Evolutionary conservation across 2,888 invertebrate species (phyloP), one percentile per base, ranked within the genome.

Genomic region (Mesochorus sp.): DNA sequence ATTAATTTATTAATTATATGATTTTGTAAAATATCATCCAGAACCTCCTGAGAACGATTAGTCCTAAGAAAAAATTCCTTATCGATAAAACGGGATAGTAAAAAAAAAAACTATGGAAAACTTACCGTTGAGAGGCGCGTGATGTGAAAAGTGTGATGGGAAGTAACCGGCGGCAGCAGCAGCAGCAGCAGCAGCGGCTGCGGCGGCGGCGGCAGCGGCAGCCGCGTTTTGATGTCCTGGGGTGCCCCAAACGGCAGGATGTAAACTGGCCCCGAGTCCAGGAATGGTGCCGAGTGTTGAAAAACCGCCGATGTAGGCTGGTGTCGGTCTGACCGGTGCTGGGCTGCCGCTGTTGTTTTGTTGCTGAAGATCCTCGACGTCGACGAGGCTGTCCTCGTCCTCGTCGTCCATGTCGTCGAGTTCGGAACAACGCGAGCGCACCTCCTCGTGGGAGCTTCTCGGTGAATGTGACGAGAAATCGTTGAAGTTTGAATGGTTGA

Each of bases 341-440:
- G 90, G 86, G 42, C 87, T 85, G 3, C 74, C 76, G 2, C 67
- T 70, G 61, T 76, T 76, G 59, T 73, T 74, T 19, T 82, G n/a
- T n/a, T n/a, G 80, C 19, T 88, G 88, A 17, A 96, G 91, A 86
- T 96, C 96, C 89, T 96, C 96, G 10, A 96, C 96, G 88, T 96
- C 96, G 10, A 96, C 96, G 86, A 95, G 93, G 55, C 95, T 95
- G 82, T 94, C 94, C 81, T 92, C 93, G 44, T 91, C 91, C 80
- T 93, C 90, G 62, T 93, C 94, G 77, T 94, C 94, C 72, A 95
- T 95, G 86, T 96, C 95, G 62, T 95, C 95, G 61, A 80, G 81
- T 62, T 89, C 90, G 1, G 90, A 90, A 34, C 86, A 88, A 39
- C 87, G 82, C 12, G 88, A 87, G 3, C 84, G 82, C 2, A 66